Base-by-base conservation (phyloP, 2,888 invertebrate species). In the Trichopoda pennipes region DNA sequence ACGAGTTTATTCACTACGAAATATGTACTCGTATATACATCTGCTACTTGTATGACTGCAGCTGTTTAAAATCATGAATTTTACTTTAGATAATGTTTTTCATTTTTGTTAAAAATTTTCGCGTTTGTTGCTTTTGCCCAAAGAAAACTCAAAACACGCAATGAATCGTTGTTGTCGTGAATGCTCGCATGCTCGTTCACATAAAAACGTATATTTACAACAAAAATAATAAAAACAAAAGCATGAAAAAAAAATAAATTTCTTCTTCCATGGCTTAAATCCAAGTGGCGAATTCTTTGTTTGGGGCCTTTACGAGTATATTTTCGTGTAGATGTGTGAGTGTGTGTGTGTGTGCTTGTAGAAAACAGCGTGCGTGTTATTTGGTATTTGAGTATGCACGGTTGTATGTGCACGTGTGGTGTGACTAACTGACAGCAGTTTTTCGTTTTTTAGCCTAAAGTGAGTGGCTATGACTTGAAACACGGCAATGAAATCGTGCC, bases 61-160 rank as follows among this genome's bases (percentile, higher is more conserved):
- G 2, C 61, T 76, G 61, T 53, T n/a, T 56, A 76, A 53, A 60
- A 21, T 28, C 55, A 66, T 64, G 21, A 72, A 44, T 58, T 60
- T 64, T 64, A 55, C 28, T 38, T 14, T 38, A 14, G 10, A 38
- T 7, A 47, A 35, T 28, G 58, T 44, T 55, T 68, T 78, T 21
- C 35, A 58, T 61, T 75, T 75, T 72, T 76, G 63, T 78, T 74
- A 60, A 55, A 68, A 64, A 70, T 69, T 69, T 77, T 77, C 56
- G 68, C 60, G 72, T 73, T 79, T 61, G 55, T 60, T 74, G 51
- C 58, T 75, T 56, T 73, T 81, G 80, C 44, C 73, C 73, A 79
- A 84, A 83, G 81, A 82, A 84, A 84, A 85, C 79, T 84, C 79
- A 79, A 84, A 85, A 82, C 85, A 85, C 84, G 84, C 85, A 85